A percentile compares a stretch with the other conserved stretches of the same genome.
Conservation (phyloP, 2,113 vertebrate genomes). For the Dasyornis broadbenti region DNA sequence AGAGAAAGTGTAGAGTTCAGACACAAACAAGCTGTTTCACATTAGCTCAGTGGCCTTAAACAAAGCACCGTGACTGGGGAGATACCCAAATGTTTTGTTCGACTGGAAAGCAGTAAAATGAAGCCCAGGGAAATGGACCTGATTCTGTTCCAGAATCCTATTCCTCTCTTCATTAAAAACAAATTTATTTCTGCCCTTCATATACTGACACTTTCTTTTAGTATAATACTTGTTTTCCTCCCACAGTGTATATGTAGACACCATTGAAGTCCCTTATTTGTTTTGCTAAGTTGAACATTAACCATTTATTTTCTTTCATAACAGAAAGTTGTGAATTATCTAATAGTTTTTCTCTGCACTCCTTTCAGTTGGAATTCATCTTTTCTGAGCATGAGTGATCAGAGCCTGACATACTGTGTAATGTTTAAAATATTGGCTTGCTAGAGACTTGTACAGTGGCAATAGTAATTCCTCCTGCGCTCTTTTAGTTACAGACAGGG, state of each 20-base stretch:
- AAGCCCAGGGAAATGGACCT: not conserved
- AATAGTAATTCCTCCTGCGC: not conserved
- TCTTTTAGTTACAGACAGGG: not conserved
- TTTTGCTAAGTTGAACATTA: not conserved
- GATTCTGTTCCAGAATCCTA: not conserved
- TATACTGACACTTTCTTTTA: not conserved
- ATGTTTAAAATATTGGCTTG: not conserved
- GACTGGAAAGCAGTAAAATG: not conserved
- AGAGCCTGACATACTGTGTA: not conserved
- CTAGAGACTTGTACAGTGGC: not conserved
- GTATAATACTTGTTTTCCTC: not conserved
- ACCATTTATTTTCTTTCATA: not conserved
- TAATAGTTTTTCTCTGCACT: not conserved
- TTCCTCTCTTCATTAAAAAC: not conserved
- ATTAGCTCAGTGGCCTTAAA: not conserved
- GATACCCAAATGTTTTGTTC: not conserved
- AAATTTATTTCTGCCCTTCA: not conserved
- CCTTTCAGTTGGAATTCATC: not conserved
- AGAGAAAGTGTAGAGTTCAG: not conserved
- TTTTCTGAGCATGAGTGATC: not conserved
- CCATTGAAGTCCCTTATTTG: not conserved
- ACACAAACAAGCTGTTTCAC: not conserved
- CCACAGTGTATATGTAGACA: not conserved
- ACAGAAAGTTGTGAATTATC: not conserved
- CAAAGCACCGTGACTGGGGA: not conserved